Evolutionary conservation across 2,797 vertebrate species (phyloP).

Genomic region (Enteromius treurensis): DNA sequence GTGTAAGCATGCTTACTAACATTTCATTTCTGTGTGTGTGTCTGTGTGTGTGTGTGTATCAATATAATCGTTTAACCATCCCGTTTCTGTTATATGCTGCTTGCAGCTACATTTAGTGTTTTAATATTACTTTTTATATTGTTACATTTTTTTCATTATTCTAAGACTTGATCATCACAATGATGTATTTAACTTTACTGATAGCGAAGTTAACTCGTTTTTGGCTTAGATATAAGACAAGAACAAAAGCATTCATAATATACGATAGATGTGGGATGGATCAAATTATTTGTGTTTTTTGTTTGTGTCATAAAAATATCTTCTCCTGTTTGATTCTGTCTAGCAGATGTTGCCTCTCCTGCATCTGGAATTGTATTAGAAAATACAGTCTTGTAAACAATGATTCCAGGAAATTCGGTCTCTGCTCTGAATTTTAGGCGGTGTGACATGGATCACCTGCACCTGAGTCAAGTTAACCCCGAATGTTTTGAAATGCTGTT

Average conservation of each 20-base stretch:
- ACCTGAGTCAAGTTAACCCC: constrained; percentile 26
- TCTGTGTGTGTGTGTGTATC: no score
- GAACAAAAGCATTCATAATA: constrained; percentile 9
- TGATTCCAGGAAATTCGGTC: constrained; percentile 15
- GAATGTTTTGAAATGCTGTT: constrained; percentile 22
- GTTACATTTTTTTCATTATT: no score
- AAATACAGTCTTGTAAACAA: not conserved
- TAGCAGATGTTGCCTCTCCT: constrained; percentile 12
- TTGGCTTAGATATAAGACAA: not conserved
- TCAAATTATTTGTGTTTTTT: constrained; percentile 13
- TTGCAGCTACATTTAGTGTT: no score
- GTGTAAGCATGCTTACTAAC: no score
- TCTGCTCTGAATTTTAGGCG: constrained; percentile 21
- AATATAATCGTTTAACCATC: no score
- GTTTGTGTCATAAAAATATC: constrained; percentile 61
- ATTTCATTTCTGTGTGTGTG: no score
- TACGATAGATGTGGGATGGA: constrained; percentile 18
- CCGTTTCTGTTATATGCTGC: no score
- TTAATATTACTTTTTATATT: no score
- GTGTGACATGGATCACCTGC: constrained; percentile 25
- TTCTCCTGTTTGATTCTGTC: constrained; percentile 43
- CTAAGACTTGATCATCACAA: not conserved
- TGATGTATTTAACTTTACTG: not conserved
- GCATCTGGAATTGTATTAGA: constrained; percentile 6
- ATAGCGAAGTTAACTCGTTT: not conserved